Base-by-base conservation (phyloP, 2,113 vertebrate genomes). In the Pitta sordida region DNA sequence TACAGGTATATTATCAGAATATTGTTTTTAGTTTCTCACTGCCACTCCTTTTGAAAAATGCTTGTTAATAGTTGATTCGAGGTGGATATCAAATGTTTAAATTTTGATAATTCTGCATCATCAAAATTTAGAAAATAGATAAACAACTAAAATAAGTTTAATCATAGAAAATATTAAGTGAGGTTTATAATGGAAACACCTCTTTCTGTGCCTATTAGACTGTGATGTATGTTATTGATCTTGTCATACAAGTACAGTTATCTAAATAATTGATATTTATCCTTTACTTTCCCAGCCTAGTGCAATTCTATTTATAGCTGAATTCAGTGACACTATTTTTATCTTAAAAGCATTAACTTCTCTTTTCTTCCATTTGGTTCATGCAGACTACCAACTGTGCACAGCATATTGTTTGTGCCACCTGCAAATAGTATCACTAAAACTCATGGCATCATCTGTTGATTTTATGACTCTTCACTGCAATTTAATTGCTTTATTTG, bases 401-500 rank as follows among this genome's bases (percentile, higher is more conserved):
- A 88, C 89, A 95, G 15, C 32, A 81, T 70, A 81, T 74, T 78
- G 37, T 51, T 90, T 48, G 52, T 49, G n/a, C 30, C 76, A 90
- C 81, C 73, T 90, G 76, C 41, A 91, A 92, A 81, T 81, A 71
- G 29, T 56, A 78, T 49, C 52, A 89, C 62, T 82, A 82, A 95
- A 95, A 75, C 9, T 88, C 56, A 71, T 0, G 7, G 36, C 27
- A 86, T 75, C 19, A 64, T 71, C 48, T 16, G 22, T 68, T 92
- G 73, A 88, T 68, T 94, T 92, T 91, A 92, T 65, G 51, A 78
- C 19, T 30, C 23, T 69, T 88, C 36, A 71, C 44, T 71, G 69
- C 55, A 88, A 44, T 73, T 93, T 95, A 86, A 81, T 91, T 92
- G 73, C 34, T 90, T 91, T 91, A 93, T 90, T 94, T 92, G 83